Percentiles rank a stretch among this genome's conserved stretches.
phyloP scores from a whole-genome alignment of 2,888 invertebrate genomes.

The Ceraclea dissimilis region DNA sequence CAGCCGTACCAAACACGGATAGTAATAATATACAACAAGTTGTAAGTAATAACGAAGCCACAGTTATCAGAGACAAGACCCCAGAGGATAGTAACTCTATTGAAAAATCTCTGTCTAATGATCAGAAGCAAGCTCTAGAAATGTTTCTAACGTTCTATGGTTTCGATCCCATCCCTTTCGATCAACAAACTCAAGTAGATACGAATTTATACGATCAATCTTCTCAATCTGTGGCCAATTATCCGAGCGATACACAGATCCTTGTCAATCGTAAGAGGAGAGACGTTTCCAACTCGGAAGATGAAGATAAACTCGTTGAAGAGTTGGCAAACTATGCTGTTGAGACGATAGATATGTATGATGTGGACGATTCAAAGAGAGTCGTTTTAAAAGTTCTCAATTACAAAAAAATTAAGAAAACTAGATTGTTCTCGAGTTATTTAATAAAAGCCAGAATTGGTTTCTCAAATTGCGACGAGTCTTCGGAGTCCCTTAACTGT shows the following conservation, averaged over 20 bases:
- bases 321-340: slow-evolving; percentile 43
- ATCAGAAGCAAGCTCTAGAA: slow-evolving; percentile 42
- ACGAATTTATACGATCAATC: background rate
- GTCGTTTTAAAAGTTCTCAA: slow-evolving; percentile 40
- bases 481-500: slow-evolving; percentile 20
- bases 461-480: slow-evolving; percentile 37
- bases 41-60: no score
- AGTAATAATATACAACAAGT: no score
- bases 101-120: slow-evolving; percentile 30
- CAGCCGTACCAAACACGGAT: no score
- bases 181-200: background rate
- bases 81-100: background rate
- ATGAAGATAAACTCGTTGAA: slow-evolving; percentile 25
- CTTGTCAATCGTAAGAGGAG: background rate
- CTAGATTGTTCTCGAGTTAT: slow-evolving; percentile 35
- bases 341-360: slow-evolving; percentile 41
- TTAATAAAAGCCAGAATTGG: slow-evolving; percentile 39
- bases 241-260: background rate
- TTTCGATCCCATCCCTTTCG: slow-evolving; percentile 15
- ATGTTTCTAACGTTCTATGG: slow-evolving; percentile 41
- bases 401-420: slow-evolving; percentile 33
- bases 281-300: background rate
- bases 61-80: no score
- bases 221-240: background rate
- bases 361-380: slow-evolving; percentile 41